phyloP scores from a whole-genome alignment of 2,797 vertebrate species.

The Betta splendens region DNA sequence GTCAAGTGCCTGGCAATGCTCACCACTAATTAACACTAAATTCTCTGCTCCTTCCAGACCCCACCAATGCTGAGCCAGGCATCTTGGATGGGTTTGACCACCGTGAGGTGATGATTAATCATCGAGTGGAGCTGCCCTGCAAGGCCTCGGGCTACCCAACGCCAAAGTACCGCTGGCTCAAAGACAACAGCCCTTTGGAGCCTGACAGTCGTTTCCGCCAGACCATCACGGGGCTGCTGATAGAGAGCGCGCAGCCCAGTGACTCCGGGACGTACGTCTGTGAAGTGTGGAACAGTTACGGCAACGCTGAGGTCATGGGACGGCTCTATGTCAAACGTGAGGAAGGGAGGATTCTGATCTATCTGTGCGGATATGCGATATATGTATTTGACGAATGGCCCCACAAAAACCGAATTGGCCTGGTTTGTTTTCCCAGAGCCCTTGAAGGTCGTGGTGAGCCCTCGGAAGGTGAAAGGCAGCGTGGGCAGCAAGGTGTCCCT shows the following conservation, averaged over 20 bases:
- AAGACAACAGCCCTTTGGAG: constrained; percentile 95
- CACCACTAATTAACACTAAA: constrained; percentile 60
- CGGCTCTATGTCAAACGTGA: constrained; percentile 95
- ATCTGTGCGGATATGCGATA: background rate
- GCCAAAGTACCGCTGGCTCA: constrained; percentile 97
- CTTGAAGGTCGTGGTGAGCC: constrained; percentile 93
- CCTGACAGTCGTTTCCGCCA: constrained; percentile 93
- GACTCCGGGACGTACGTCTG: constrained; percentile 95
- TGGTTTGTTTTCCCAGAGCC: constrained; percentile 82
- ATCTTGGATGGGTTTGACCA: constrained; percentile 97
- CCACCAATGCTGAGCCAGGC: constrained; percentile 93
- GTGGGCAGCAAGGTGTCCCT: constrained; percentile 97
- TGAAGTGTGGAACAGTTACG: constrained; percentile 98
- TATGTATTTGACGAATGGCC: too few relatives aligned
- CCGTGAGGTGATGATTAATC: constrained; percentile 93
- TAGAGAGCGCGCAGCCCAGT: constrained; percentile 88
- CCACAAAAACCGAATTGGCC: constrained; percentile 4
- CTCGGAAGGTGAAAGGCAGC: constrained; percentile 95
- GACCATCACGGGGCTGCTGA: constrained; percentile 90
- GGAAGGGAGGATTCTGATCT: background rate
- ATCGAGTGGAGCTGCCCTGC: constrained; percentile 95
- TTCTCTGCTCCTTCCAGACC: constrained; percentile 82
- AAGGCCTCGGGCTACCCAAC: constrained; percentile 95
- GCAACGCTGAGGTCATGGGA: constrained; percentile 93
- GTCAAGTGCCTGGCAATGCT: constrained; percentile 48